These are phyloP conservation scores for Leptinotarsa peninsularis DNA, from an alignment of 2,888 invertebrate species.

Conservation along the genomic window DNA sequence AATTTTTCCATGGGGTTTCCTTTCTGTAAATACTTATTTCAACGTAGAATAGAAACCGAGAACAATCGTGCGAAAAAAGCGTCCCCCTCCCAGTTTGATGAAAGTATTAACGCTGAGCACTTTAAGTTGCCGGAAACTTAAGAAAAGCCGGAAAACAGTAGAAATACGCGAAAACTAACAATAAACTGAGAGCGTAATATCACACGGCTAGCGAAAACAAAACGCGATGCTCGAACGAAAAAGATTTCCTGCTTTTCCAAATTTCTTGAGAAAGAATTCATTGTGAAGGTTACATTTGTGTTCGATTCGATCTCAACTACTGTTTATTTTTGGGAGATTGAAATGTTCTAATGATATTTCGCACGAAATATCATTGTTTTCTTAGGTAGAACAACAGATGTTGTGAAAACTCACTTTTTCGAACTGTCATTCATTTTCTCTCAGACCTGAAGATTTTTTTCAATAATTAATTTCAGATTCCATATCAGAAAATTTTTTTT, in stretches of 20 bases:
- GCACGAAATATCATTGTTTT: background rate
- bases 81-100: slow-evolving; percentile 45
- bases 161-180: slow-evolving; percentile 56
- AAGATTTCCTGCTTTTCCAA: slow-evolving; percentile 42
- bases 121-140: slow-evolving; percentile 53
- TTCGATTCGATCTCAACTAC: slow-evolving; percentile 16
- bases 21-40: background rate
- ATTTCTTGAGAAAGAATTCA: slow-evolving; percentile 3
- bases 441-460: too few species aligned
- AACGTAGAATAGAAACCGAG: slow-evolving; percentile 29
- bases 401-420: background rate
- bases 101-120: slow-evolving; percentile 52
- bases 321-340: background rate
- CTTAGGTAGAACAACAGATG: background rate
- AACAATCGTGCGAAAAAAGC: slow-evolving; percentile 44
- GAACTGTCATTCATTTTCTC: too few species aligned
- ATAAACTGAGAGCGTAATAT: slow-evolving; percentile 56
- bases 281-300: slow-evolving; percentile 18
- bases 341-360: background rate
- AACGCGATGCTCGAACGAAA: slow-evolving; percentile 47
- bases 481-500: too few species aligned
- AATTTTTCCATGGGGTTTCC: too few species aligned
- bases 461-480: too few species aligned
- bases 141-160: slow-evolving; percentile 53
- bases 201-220: slow-evolving; percentile 52